Percentiles rank a stretch among this genome's conserved stretches.
Conservation (phyloP, 2,888 invertebrate genomes). For the Galerucella calmariensis region DNA sequence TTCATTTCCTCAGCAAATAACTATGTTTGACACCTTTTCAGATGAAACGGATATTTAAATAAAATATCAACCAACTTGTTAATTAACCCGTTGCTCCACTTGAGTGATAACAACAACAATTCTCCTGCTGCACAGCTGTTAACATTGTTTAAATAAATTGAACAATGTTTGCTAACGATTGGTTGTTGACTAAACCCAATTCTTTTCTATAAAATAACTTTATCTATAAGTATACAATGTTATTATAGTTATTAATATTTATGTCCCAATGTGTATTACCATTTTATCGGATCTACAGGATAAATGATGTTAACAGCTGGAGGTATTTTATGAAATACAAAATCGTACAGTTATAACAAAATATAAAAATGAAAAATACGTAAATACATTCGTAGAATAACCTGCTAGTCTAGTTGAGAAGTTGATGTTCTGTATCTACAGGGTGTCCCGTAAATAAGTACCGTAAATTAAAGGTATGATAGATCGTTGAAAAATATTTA, state of each 20-base stretch:
- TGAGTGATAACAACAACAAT: not conserved
- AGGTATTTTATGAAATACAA: not conserved
- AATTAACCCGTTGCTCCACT: not conserved
- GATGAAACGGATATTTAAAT: not conserved
- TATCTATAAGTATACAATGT: too few species aligned
- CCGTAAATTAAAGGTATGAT: too few species aligned
- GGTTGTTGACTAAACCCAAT: constrained; percentile 18
- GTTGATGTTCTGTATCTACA: too few species aligned
- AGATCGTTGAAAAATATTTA: too few species aligned
- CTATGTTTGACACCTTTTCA: not conserved
- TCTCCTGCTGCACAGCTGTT: not conserved
- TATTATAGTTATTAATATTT: too few species aligned
- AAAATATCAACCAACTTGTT: not conserved
- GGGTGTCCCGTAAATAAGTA: too few species aligned
- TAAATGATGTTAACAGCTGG: not conserved
- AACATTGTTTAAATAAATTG: constrained; percentile 3
- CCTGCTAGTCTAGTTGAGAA: too few species aligned
- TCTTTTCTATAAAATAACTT: not conserved
- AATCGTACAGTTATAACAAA: too few species aligned
- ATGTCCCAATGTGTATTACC: not conserved
- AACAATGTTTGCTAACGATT: constrained; percentile 1
- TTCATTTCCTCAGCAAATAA: too few species aligned
- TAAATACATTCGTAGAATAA: too few species aligned
- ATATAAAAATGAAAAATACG: too few species aligned
- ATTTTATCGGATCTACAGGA: not conserved